A percentile compares a stretch with the other conserved stretches of the same genome.
phyloP scores from a whole-genome alignment of 2,888 invertebrate genomes.

The Cosmia pyralina region DNA sequence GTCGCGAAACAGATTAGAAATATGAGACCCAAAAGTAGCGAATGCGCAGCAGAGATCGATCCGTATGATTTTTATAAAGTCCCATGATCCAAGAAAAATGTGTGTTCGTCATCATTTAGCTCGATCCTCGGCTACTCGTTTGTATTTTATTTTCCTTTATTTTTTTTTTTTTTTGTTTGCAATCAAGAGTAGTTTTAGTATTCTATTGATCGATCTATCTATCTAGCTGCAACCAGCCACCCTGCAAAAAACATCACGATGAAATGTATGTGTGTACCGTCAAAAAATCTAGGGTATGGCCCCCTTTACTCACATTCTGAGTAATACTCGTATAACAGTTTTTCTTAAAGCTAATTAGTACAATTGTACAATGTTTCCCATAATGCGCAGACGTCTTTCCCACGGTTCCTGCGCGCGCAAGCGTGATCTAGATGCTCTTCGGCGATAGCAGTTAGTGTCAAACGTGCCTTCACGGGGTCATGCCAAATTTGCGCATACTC shows the following conservation, averaged over 20 bases:
- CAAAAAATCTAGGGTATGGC: slow-evolving; percentile 7
- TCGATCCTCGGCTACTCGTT: too few relatives aligned
- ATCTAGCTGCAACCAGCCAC: not conserved
- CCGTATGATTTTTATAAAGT: not conserved
- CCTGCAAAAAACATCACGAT: not conserved
- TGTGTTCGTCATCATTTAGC: not conserved
- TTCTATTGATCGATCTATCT: too few relatives aligned
- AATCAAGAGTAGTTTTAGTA: not conserved
- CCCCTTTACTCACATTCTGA: not conserved
- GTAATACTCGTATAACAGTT: slow-evolving; percentile 37
- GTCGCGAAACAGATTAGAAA: too few relatives aligned
- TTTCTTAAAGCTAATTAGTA: slow-evolving; percentile 57
- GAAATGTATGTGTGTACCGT: not conserved
- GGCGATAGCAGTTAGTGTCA: slow-evolving; percentile 75
- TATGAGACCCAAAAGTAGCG: not conserved
- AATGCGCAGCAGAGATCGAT: not conserved
- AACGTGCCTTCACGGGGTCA: slow-evolving; percentile 73
- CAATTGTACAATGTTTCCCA: slow-evolving; percentile 54
- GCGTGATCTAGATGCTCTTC: slow-evolving; percentile 82
- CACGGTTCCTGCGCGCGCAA: slow-evolving; percentile 71
- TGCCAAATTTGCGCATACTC: slow-evolving; percentile 67
- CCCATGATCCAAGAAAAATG: not conserved
- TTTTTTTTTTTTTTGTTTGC: not conserved
- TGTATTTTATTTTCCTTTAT: not conserved
- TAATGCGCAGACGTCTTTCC: slow-evolving; percentile 60